Evolutionary conservation across 2,888 invertebrate genomes (phyloP).

Genomic region (Lypha dubia): DNA sequence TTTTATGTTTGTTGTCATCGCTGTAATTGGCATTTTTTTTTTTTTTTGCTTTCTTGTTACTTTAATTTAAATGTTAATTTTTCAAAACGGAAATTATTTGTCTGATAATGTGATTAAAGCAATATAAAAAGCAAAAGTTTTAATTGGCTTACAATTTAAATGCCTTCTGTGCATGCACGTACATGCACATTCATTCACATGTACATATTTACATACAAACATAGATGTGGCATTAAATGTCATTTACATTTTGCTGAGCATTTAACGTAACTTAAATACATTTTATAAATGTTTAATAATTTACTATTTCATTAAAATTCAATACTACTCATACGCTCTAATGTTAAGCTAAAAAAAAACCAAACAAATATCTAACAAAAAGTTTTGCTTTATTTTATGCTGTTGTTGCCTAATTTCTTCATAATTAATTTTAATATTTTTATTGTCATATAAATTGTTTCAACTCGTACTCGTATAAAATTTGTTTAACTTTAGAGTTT

Average conservation of each 20-base stretch:
- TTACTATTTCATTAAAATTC: no score
- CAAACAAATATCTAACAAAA: background rate
- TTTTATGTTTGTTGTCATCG: background rate
- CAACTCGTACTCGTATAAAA: background rate
- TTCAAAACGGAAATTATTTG: conserved; percentile 70
- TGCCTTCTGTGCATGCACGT: background rate
- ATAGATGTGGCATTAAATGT: background rate
- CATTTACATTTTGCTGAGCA: background rate
- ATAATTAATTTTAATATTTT: conserved; percentile 3
- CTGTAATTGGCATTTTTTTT: conserved; percentile 20
- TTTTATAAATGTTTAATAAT: background rate
- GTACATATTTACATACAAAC: background rate
- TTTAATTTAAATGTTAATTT: conserved; percentile 66
- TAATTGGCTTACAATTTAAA: conserved; percentile 47
- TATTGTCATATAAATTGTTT: conserved; percentile 18
- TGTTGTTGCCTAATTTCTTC: background rate
- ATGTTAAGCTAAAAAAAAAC: background rate
- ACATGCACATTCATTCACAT: background rate
- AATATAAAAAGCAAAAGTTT: conserved; percentile 46
- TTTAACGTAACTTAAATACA: background rate
- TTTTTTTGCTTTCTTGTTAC: conserved; percentile 38
- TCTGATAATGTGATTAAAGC: conserved; percentile 67
- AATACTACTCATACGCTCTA: background rate
- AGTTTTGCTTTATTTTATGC: background rate
- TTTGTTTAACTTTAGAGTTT: conserved; percentile 9